Evolutionary conservation across 1,140 invertebrate genomes (phyloP), one percentile per base, ranked within the genome.

Genomic region (Drosophila baimaii): DNA sequence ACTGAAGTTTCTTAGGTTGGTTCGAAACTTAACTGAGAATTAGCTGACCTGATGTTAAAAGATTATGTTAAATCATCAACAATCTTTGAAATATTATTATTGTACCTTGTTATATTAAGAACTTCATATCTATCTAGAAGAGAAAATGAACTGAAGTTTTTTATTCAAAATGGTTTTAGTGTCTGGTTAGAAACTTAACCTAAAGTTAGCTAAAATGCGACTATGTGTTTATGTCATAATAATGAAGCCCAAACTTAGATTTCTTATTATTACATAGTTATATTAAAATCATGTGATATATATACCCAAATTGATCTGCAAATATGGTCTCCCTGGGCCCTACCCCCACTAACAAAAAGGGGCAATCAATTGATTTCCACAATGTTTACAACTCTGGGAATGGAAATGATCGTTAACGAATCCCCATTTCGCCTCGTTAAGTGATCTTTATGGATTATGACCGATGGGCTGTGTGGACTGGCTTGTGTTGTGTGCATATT

Each of bases 381-480:
- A 25, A 46, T 46, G 29, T 65, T 65, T 65, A 63, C 63, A 65
- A 65, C 29, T 63, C 57, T 46, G 31, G 31, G 19, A 54, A 33
- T 54, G 41, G 23, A 13, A 46, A 35, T 33, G 57, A 69, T 69
- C 35, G 65, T 54, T 52, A 33, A 43, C 58, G 29, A 44, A 62
- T 65, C 56, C 37, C 58, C 37, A 62, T 33, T 61, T 65, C 55
- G 35, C 27, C 58, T 43, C 62, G 63, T 65, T 65, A 65, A 65
- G 63, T 65, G 63, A 37, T 62, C 63, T 65, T 62, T 63, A 62
- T 65, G 63, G 63, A 65, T 65, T 65, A 65, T 63, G 63, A 63
- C 57, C 63, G 63, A 69, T 69, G 62, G 63, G 6, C 29, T 12
- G n/a, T n/a, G 33, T 21, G 27, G 31, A 19, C 47, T 51, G 47